Evolutionary conservation across 2,888 invertebrate species (phyloP).

Genomic region (Timema podura): DNA sequence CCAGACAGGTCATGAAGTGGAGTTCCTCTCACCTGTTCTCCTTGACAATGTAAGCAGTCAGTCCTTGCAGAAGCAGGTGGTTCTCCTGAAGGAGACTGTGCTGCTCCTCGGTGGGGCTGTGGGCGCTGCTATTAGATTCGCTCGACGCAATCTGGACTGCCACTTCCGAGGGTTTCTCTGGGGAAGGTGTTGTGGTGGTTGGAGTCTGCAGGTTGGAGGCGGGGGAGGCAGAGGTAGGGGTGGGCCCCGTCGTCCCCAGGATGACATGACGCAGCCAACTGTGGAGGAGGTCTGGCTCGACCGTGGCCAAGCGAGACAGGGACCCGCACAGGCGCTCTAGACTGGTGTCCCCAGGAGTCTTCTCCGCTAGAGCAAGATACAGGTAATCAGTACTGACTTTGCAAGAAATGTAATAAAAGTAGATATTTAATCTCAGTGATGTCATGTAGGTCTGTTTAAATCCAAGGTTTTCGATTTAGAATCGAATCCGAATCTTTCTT

Average conservation of each 20-base stretch:
- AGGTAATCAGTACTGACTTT: too few relatives aligned
- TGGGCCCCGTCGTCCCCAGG: conserved; percentile 45
- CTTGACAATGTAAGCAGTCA: conserved; percentile 69
- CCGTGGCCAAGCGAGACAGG: conserved; percentile 60
- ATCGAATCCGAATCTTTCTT: neutral
- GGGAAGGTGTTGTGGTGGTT: conserved; percentile 44
- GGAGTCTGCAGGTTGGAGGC: conserved; percentile 21
- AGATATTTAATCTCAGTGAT: too few relatives aligned
- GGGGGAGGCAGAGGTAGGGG: conserved; percentile 27
- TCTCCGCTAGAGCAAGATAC: conserved; percentile 48
- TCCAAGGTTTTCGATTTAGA: neutral
- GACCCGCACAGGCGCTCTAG: conserved; percentile 64
- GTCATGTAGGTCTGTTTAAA: neutral
- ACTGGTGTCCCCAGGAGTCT: conserved; percentile 57
- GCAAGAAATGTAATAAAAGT: too few relatives aligned
- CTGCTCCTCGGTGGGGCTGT: conserved; percentile 43
- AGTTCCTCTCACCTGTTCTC: conserved; percentile 48
- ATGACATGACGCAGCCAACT: conserved; percentile 63
- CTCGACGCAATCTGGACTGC: conserved; percentile 22
- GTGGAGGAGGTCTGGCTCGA: conserved; percentile 61
- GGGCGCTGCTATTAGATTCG: conserved; percentile 27
- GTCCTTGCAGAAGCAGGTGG: conserved; percentile 62
- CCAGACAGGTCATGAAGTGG: neutral
- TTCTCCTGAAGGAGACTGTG: conserved; percentile 61
- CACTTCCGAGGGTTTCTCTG: conserved; percentile 6